Percentiles rank a stretch among this genome's conserved stretches.
Conservation (phyloP, 2,797 vertebrate species). For the Eulemur rubriventer region DNA sequence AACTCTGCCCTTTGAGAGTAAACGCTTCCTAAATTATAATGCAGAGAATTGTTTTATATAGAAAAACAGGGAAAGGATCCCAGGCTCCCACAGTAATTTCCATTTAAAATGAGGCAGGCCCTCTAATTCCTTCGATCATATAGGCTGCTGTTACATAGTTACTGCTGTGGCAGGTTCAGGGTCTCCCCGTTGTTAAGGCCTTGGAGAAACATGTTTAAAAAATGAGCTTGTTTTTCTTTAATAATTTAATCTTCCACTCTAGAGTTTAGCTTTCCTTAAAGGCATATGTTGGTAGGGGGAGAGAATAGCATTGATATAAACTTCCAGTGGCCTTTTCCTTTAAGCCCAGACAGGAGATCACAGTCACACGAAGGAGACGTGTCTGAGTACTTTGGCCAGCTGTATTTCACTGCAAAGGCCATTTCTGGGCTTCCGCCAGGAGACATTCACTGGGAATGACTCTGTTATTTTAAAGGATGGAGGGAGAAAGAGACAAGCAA, state of each 20-base stretch:
- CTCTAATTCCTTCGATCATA: neutral
- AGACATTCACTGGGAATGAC: neutral
- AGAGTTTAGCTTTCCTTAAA: neutral
- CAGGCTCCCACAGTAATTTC: neutral
- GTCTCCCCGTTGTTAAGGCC: neutral
- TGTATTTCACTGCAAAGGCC: neutral
- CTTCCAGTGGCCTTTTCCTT: neutral
- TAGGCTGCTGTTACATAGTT: neutral
- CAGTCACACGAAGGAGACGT: neutral
- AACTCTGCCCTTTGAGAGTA: neutral
- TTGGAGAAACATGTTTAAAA: neutral
- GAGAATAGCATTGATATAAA: neutral
- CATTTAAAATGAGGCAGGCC: neutral
- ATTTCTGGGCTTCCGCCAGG: neutral
- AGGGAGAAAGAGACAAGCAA: neutral
- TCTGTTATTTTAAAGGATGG: neutral
- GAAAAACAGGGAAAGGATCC: neutral
- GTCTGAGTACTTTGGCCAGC: neutral
- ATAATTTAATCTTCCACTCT: neutral
- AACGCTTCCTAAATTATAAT: neutral
- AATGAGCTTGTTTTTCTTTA: neutral
- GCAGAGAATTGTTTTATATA: neutral
- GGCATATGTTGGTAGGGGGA: neutral
- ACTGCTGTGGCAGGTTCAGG: neutral
- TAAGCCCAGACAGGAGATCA: neutral